Evolutionary conservation across 2,888 invertebrate species (phyloP).

Genomic region (Colostygia pectinataria): DNA sequence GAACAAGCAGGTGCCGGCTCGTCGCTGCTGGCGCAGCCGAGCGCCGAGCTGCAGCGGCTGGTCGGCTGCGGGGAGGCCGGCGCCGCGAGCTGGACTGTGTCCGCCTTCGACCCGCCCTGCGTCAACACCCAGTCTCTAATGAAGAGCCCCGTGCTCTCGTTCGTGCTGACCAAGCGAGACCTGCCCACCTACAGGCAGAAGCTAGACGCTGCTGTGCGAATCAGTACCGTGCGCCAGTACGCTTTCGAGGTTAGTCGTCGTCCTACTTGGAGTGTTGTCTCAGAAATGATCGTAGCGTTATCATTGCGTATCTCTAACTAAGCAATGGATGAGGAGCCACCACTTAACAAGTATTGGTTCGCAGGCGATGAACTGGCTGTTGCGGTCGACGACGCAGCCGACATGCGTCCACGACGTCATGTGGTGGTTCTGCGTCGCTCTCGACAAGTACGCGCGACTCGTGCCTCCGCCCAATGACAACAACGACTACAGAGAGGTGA

Average conservation of each 20-base stretch:
- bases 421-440: slow-evolving; percentile 97
- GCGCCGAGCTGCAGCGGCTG: slow-evolving; percentile 91
- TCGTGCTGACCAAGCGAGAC: slow-evolving; percentile 93
- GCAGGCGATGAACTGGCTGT: slow-evolving; percentile 96
- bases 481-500: slow-evolving; percentile 67
- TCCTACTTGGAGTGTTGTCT: too few relatives aligned
- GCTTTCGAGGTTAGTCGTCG: slow-evolving; percentile 95
- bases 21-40: slow-evolving; percentile 94
- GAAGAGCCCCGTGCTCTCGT: slow-evolving; percentile 92
- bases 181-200: slow-evolving; percentile 91
- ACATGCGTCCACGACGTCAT: slow-evolving; percentile 96
- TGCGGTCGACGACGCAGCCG: slow-evolving; percentile 95
- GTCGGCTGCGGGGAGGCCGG: slow-evolving; percentile 74
- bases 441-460: slow-evolving; percentile 81
- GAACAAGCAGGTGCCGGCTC: slow-evolving; percentile 90
- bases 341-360: too few relatives aligned
- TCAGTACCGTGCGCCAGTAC: slow-evolving; percentile 91
- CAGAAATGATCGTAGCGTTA: too few relatives aligned
- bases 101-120: slow-evolving; percentile 63
- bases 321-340: too few relatives aligned
- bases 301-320: too few relatives aligned
- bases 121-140: slow-evolving; percentile 84
- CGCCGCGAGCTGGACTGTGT: slow-evolving; percentile 50
- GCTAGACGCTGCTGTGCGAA: slow-evolving; percentile 93
- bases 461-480: slow-evolving; percentile 51